These are phyloP conservation scores for Pycnonotus jocosus DNA, from an alignment of 2,113 vertebrate species.

Conservation along the genomic window DNA sequence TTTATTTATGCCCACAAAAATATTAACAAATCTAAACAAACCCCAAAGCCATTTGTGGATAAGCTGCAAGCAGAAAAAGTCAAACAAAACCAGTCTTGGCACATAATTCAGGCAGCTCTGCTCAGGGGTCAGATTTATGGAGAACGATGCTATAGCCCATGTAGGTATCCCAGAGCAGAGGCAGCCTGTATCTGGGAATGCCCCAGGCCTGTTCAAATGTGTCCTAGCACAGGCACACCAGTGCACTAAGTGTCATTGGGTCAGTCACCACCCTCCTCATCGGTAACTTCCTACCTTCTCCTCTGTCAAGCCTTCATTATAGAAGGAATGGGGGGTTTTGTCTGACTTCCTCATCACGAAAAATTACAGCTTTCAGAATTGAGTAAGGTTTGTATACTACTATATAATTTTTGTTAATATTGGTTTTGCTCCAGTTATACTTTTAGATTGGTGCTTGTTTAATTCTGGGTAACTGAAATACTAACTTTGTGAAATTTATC, in stretches of 20 bases:
- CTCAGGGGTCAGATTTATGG: neutral
- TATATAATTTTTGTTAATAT: neutral
- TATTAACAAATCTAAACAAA: neutral
- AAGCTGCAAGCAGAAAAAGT: neutral
- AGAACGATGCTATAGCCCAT: accelerated
- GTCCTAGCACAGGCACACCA: neutral
- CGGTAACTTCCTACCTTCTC: neutral
- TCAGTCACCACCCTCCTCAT: neutral
- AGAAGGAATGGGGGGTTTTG: neutral
- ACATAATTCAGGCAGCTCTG: neutral
- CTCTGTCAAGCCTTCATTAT: neutral
- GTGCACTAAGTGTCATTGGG: neutral
- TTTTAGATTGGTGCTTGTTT: neutral
- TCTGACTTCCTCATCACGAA: neutral
- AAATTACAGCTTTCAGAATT: neutral
- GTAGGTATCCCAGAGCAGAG: neutral
- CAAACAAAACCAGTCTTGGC: neutral
- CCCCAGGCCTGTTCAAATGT: neutral
- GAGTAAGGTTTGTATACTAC: neutral
- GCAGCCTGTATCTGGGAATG: neutral
- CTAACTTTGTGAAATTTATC: neutral
- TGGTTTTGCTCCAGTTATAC: neutral
- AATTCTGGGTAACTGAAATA: neutral
- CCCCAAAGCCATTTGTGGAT: neutral
- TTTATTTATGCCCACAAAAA: neutral